Conservation (phyloP, 2,888 invertebrate species). For the Malthinus seriepunctatus region DNA sequence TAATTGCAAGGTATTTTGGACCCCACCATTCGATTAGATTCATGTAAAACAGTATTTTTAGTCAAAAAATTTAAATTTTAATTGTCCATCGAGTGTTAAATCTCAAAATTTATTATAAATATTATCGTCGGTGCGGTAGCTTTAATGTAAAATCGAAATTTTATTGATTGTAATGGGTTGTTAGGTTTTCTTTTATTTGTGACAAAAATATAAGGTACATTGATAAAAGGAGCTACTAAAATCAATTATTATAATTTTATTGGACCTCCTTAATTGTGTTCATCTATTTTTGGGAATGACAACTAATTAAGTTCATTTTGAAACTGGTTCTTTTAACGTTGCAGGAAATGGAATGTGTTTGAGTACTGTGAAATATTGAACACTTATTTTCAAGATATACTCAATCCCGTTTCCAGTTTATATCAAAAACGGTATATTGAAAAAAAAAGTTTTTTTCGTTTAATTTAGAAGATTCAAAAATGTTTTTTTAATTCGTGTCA, state of each 20-base stretch:
- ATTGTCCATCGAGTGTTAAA: too few relatives aligned
- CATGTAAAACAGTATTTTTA: too few relatives aligned
- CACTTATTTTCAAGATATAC: constrained; percentile 18
- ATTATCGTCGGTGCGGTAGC: too few relatives aligned
- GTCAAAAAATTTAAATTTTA: too few relatives aligned
- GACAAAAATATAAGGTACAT: constrained; percentile 18
- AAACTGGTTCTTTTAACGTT: constrained; percentile 27
- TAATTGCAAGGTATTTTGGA: too few relatives aligned
- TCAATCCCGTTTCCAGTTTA: constrained; percentile 24
- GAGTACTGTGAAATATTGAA: constrained; percentile 27
- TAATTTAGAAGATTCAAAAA: background rate
- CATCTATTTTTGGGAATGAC: constrained; percentile 32
- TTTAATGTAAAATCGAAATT: constrained; percentile 6
- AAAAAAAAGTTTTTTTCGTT: background rate
- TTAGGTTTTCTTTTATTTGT: constrained; percentile 17
- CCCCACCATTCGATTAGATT: too few relatives aligned
- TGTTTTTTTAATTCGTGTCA: background rate
- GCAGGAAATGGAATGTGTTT: constrained; percentile 29
- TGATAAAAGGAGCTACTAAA: constrained; percentile 30
- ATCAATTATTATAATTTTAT: constrained; percentile 32
- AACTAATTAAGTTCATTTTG: constrained; percentile 29
- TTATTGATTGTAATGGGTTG: constrained; percentile 20
- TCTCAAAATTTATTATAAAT: too few relatives aligned
- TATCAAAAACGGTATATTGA: constrained; percentile 14
- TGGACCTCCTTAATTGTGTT: constrained; percentile 29